Base-by-base conservation (phyloP, 2,113 vertebrate genomes). In the Nesogale talazaci region DNA sequence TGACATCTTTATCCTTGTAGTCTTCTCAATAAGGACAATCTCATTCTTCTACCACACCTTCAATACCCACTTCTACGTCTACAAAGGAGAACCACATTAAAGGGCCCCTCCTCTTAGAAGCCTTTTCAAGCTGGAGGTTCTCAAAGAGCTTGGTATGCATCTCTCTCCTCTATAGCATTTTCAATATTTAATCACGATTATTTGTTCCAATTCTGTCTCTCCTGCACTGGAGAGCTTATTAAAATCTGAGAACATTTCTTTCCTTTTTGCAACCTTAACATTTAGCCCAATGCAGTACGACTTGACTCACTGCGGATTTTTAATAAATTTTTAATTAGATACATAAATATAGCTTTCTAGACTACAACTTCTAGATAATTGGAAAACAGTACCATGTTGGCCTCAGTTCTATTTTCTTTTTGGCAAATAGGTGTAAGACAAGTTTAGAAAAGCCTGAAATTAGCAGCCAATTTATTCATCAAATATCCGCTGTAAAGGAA, bases 101-200 rank as follows among this genome's bases (percentile, higher is more conserved):
- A 52, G 63, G 31, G 70, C 63, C 46, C 77, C 36, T 87, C 61
- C n/a, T 83, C 78, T 34, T 69, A 46, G 77, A 87, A 81, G 31
- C 10, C 36, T 46, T 91, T 70, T 76, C 10, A 31, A 46, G 46
- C 63, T 83, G 36, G 76, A 79, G 63, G n/a, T 69, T 94, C 46
- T 46, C 36, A 69, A 38, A 70, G 14, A 2, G 27, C 6, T 56
- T 81, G 17, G 31, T 29, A 82, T 14, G 61, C 15, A 16, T 38
- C 25, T 22, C 63, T 70, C n/a, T 40, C 10, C 38, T n/a, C 52
- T 59, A 40, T 12, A 93, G 40, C 29, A 52, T 12, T 81, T 93
- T 79, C 75, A 81, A 52, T 90, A 74, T 74, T 75, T 81, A 86
- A 86, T 31, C 27, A 40, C 34, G 75, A 75, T 57, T 65, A 80